Evolutionary conservation across 2,113 vertebrate species (phyloP), one percentile per base, ranked within the genome.

Genomic region (Erinaceus europaeus): DNA sequence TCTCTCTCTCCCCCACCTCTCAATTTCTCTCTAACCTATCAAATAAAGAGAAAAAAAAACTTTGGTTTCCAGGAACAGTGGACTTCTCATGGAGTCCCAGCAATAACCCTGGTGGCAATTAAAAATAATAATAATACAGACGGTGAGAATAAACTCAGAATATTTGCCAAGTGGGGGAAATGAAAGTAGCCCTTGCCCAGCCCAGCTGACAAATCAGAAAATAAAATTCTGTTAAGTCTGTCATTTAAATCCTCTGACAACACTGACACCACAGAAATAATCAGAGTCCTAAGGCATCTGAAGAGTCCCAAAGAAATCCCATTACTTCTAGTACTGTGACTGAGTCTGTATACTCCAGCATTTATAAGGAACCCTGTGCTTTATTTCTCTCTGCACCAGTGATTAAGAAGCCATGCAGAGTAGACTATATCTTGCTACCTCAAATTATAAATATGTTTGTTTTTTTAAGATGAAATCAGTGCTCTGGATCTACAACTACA

Each of bases 381-480:
- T 67, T 27, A 84, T 27, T 77, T 87, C 59, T 85, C 44, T 40
- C n/a, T 23, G 73, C 3, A 44, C 10, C 11, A 34, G 18, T 32
- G 25, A 72, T 38, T 64, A 84, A 81, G 15, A 53, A 87, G 69
- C 34, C 18, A 21, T 6, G 59, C 40, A 75, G 18, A 68, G 50
- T 23, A 44, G 44, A 74, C 11, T 21, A 75, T 46, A 62, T 82
- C 61, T 71, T 86, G 52, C 55, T 71, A 32, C 32, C 36, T 80
- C 61, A 36, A 75, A 55, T 46, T 48, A 14, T 40, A 90, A 86
- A 84, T 84, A 59, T 15, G 18, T 59, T 73, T 15, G 18, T 59
- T 73, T 71, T 85, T 84, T 80, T 34, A 15, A 20, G 23, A 88
- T 65, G 52, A 82, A 89, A 88, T 83, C 29, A 40, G 34, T 80